Base-by-base conservation (phyloP, 2,113 vertebrate genomes). In the Tragulus kanchil region DNA sequence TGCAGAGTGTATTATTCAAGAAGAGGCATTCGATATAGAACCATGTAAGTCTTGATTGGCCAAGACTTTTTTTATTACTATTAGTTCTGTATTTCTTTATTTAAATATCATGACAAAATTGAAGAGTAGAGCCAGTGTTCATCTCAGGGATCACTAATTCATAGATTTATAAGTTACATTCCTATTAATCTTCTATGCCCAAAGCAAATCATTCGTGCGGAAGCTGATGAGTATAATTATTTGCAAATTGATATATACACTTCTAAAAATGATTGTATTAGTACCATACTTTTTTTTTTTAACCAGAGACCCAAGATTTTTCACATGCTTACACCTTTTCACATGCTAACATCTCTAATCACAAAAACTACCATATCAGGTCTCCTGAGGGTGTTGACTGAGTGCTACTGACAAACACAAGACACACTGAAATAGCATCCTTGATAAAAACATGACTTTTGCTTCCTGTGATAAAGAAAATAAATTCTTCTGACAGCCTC, bases 1-100 rank as follows among this genome's bases (percentile, higher is more conserved):
- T 99, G 99, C 97, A 99, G 98, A 98, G 97, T 98, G 19, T 99
- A 99, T 61, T 98, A 98, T 65, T 98, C 99, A 0, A 98, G 98
- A 98, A 98, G 98, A 97, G 99, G 99, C 86, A 98, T 99, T 97
- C 98, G 97, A 42, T 99, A 99, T 89, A 98, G 99, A 98, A 99
- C 98, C 94, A 99, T 99, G 99, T 99, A 98, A 98, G 99, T 98
- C 95, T 89, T 78, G 56, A 78, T 64, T 45, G 59, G 9, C 26
- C 16, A 64, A 16, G 15, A 45, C 16, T 19, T 89, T 52, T 90
- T 3, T 45, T 31, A 31, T 50, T 50, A 54, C 21, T 11, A 14
- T 23, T 71, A 21, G 54, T 54, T 77, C 50, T 93, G 5, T 48
- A 14, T 45, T 56, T 94, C 26, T 87, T 82, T 75, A 23, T 85